These are phyloP conservation scores for Nasonia giraulti DNA, from an alignment of 1,140 invertebrate species.

Conservation along the genomic window DNA sequence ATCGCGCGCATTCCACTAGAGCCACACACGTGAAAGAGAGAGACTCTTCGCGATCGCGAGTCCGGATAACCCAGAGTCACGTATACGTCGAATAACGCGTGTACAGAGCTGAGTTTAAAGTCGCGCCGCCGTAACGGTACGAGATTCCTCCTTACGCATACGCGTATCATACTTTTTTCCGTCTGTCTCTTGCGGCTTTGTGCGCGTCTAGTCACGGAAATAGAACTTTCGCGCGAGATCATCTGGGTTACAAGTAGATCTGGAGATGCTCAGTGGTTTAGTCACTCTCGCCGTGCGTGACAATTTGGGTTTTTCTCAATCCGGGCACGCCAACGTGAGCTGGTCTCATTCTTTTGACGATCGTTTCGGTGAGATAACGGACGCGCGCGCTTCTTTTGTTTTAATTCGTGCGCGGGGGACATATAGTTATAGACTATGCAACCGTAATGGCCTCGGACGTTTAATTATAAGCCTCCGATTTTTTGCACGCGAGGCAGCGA, in stretches of 20 bases:
- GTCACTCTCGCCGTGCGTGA: not conserved
- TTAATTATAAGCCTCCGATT: not conserved
- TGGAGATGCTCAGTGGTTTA: not conserved
- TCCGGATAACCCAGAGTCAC: conserved; percentile 15
- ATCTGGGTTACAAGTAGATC: conserved; percentile 19
- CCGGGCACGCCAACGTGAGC: not conserved
- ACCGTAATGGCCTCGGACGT: too few species aligned
- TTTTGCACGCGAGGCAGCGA: not conserved
- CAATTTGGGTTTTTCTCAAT: not conserved
- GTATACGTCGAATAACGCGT: conserved; percentile 1
- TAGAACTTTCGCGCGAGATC: conserved; percentile 3
- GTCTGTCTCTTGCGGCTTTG: not conserved
- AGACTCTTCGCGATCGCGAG: conserved; percentile 12
- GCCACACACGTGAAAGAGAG: not conserved
- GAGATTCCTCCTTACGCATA: not conserved
- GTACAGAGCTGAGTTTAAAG: conserved; percentile 1
- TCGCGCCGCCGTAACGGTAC: conserved; percentile 15
- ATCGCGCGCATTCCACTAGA: not conserved
- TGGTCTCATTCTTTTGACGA: not conserved
- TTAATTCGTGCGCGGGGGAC: too few species aligned
- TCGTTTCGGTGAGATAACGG: not conserved
- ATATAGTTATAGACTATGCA: too few species aligned
- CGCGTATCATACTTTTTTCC: not conserved
- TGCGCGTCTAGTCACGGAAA: not conserved
- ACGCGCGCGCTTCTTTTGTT: too few species aligned